Evolutionary conservation across 2,797 vertebrate species (phyloP).

Genomic region (Gymnodraco acuticeps): DNA sequence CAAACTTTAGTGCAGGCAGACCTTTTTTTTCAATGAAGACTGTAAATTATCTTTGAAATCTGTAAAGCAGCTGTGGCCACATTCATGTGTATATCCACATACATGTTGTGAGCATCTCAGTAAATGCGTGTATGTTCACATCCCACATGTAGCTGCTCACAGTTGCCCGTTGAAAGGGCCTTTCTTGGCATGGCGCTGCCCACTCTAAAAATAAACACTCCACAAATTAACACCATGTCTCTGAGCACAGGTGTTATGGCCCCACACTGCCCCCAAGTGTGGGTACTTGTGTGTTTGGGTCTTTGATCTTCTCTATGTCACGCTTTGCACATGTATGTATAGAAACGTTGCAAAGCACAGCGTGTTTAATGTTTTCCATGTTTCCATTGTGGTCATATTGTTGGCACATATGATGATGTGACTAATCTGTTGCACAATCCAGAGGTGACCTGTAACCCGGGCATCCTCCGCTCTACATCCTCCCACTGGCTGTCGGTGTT

Average conservation of each 20-base stretch:
- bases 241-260: constrained; percentile 62
- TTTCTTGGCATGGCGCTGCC: constrained; percentile 57
- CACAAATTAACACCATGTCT: constrained; percentile 74
- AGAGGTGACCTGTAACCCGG: constrained; percentile 64
- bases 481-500: constrained; percentile 76
- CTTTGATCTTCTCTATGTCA: constrained; percentile 8
- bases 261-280: constrained; percentile 52
- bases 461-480: constrained; percentile 74
- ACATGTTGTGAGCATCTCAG: constrained; percentile 22
- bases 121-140: constrained; percentile 29
- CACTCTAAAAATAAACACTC: constrained; percentile 75
- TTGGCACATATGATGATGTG: constrained; percentile 50
- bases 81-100: background rate
- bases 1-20: no score
- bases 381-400: constrained; percentile 25
- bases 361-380: constrained; percentile 5
- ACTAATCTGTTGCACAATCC: constrained; percentile 72
- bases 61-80: constrained; percentile 14
- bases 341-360: constrained; percentile 12
- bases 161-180: constrained; percentile 56
- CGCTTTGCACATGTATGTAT: constrained; percentile 11
- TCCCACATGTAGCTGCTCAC: constrained; percentile 33
- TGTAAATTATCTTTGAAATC: constrained; percentile 11
- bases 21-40: no score
- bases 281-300: constrained; percentile 20